Evolutionary conservation across 1,140 invertebrate species (phyloP).

Genomic region (Psilanteris sp.): DNA sequence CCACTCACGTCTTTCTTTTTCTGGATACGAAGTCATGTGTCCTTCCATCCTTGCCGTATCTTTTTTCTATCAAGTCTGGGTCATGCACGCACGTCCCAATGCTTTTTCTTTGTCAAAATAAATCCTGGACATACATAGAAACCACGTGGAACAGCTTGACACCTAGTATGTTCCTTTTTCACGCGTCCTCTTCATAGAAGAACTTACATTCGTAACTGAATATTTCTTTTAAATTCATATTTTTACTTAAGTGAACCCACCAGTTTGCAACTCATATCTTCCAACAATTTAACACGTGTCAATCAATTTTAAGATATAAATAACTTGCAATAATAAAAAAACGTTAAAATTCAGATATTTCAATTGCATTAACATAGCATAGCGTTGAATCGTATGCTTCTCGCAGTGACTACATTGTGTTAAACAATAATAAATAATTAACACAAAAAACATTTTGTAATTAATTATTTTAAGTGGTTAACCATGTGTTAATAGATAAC

Average conservation of each 20-base stretch:
- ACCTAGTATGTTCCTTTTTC: constrained; percentile 17
- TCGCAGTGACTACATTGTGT: not conserved
- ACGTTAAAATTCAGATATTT: no score
- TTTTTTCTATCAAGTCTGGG: constrained; percentile 30
- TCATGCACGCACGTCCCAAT: constrained; percentile 25
- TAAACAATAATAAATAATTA: constrained; percentile 12
- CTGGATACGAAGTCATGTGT: constrained; percentile 3
- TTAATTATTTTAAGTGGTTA: constrained; percentile 45
- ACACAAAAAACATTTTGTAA: constrained; percentile 6
- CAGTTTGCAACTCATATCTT: no score
- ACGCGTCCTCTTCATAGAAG: constrained; percentile 8
- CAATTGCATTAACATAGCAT: no score
- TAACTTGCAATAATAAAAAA: no score
- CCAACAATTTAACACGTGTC: no score
- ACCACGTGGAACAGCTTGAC: constrained; percentile 29
- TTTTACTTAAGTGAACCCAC: constrained; percentile 3
- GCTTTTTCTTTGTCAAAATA: constrained; percentile 38
- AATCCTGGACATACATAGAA: constrained; percentile 32
- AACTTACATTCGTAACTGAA: constrained; percentile 7
- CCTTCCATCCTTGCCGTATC: constrained; percentile 11
- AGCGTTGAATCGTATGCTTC: no score
- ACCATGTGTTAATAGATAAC: constrained; percentile 68
- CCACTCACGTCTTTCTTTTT: constrained; percentile 1
- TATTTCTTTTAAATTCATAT: constrained; percentile 24
- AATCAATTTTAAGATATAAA: no score